A percentile compares a stretch with the other conserved stretches of the same genome.
Conservation (phyloP, 1,140 invertebrate species). For the Leptoteleia sp. region DNA sequence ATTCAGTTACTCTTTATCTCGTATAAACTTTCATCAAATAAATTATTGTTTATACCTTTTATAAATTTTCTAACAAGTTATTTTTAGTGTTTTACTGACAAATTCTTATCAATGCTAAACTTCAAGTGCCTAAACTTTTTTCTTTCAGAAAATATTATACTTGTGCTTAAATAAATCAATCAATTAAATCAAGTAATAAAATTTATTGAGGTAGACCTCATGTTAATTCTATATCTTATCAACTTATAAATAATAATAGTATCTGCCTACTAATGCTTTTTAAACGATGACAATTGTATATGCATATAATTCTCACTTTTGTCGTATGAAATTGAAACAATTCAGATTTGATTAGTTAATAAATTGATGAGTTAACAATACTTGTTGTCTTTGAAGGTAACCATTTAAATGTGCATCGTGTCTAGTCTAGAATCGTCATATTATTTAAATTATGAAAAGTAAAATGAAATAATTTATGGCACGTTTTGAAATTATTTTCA, state of each 20-base stretch:
- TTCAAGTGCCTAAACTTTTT: no score
- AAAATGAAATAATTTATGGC: not conserved
- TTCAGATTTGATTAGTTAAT: slow-evolving; percentile 18
- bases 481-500: no score
- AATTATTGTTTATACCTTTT: no score
- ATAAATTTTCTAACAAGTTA: no score
- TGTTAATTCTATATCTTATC: not conserved
- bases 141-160: no score
- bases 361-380: slow-evolving; percentile 4
- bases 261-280: slow-evolving; percentile 4
- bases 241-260: slow-evolving; percentile 1
- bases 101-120: no score
- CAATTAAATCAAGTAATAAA: not conserved
- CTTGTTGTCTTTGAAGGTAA: slow-evolving; percentile 3
- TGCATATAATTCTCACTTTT: not conserved
- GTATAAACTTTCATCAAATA: no score
- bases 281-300: slow-evolving; percentile 12
- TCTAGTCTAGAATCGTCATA: not conserved
- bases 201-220: not conserved
- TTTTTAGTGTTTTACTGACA: no score
- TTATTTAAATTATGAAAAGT: not conserved
- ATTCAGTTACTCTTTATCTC: no score
- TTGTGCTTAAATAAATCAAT: no score
- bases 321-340: slow-evolving; percentile 3
- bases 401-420: not conserved